Evolutionary conservation across 1,140 invertebrate species (phyloP).

Genomic region (Trialeurodes vaporariorum): DNA sequence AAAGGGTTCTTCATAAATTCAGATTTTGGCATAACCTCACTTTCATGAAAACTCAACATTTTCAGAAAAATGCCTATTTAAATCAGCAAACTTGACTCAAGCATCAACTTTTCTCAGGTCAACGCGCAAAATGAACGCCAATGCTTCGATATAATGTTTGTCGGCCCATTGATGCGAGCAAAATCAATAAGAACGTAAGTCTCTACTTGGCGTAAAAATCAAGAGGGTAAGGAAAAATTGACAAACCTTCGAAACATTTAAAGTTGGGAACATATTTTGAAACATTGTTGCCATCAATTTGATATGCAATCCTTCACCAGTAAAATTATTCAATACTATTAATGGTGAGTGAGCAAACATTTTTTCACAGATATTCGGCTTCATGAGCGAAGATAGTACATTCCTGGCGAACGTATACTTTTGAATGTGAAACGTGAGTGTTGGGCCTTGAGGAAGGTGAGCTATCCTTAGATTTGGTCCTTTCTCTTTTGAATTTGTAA

Average conservation of each 20-base stretch:
- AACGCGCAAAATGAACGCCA: too few species aligned
- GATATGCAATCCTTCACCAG: constrained; percentile 69
- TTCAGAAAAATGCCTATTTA: too few species aligned
- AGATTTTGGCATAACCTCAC: too few species aligned
- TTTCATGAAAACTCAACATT: too few species aligned
- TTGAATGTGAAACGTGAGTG: constrained; percentile 73
- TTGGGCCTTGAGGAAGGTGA: constrained; percentile 68
- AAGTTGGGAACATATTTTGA: constrained; percentile 96
- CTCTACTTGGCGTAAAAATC: too few species aligned
- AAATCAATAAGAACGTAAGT: too few species aligned
- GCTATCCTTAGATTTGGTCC: constrained; percentile 73
- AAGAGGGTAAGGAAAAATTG: too few species aligned
- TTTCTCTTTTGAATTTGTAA: constrained; percentile 63
- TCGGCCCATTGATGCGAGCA: too few species aligned
- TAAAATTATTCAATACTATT: constrained; percentile 89
- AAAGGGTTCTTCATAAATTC: too few species aligned
- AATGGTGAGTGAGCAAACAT: constrained; percentile 78
- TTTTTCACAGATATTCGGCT: constrained; percentile 66
- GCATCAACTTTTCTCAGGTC: too few species aligned
- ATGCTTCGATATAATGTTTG: too few species aligned
- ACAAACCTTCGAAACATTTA: constrained; percentile 72
- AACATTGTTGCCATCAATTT: constrained; percentile 91
- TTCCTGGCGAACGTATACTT: constrained; percentile 75
- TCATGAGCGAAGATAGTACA: constrained; percentile 69
- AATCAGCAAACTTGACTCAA: too few species aligned